Base-by-base conservation (phyloP, 64 coral and sea anemone species). In the Porites lutea region DNA sequence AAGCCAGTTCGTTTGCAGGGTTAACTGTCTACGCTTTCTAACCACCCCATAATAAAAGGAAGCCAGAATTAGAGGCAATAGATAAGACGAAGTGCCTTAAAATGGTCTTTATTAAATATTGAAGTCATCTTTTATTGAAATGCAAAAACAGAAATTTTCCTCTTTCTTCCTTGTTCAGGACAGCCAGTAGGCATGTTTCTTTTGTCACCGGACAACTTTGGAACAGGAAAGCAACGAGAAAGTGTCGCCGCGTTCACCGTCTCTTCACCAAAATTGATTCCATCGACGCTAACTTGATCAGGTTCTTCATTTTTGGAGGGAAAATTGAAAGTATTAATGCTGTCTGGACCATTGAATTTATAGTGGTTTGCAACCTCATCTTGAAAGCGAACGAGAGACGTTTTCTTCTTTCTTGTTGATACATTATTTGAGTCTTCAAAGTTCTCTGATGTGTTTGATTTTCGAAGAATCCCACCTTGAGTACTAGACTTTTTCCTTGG, bases 81-180 rank as follows among this genome's bases (percentile, higher is more conserved):
- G 27, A 37, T 37, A 0, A 37, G 27, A 37, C 27, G 27, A 37
- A 37, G 27, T 37, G 27, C 27, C 27, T 37, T 37, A 37, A 37
- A 37, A 37, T 37, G 27, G 27, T 37, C 27, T 37, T 37, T 37
- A 37, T 37, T 37, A 37, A 37, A 37, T 37, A 37, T 37, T 37
- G 27, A 37, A 37, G 27, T 37, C 27, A 37, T 37, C 27, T 37
- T 37, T 47, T 71, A 61, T 23, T 93, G 22, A 88, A 71, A 93
- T 12, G 60, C 74, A 70, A 86, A 93, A 68, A 93, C 91, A 58
- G 83, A 22, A 79, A 93, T 37, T 70, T 93, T 93, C 52, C 83
- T 78, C n/a, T 88, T 93, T 61, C 47, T 88, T 11, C 13, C 86
- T 15, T 49, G 59, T 15, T 77, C 49, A 3, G 58, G 61, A 51